Evolutionary conservation across 2,113 vertebrate species (phyloP).

Genomic region (Channa maculata): DNA sequence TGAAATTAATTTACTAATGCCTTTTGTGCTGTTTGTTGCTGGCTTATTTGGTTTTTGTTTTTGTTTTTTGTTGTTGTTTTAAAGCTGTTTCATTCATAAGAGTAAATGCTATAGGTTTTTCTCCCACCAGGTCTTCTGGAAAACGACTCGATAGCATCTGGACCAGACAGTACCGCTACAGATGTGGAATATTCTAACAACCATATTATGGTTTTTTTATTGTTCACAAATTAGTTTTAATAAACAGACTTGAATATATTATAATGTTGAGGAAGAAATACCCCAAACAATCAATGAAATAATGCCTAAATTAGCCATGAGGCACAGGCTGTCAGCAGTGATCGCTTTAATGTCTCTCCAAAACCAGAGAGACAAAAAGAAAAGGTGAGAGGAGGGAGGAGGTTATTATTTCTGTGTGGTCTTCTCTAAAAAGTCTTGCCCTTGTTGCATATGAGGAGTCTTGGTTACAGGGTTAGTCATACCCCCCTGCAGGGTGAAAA

Average conservation of each 20-base stretch:
- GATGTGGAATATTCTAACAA: too few species aligned
- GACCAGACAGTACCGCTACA: too few species aligned
- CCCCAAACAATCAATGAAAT: conserved; percentile 18
- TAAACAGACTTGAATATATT: too few species aligned
- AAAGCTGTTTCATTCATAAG: too few species aligned
- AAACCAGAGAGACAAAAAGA: conserved; percentile 35
- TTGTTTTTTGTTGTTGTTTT: too few species aligned
- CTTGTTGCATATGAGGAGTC: conserved; percentile 2
- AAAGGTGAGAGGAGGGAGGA: neutral
- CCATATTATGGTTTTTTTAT: too few species aligned
- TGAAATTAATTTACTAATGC: neutral
- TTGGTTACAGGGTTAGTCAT: conserved; percentile 37
- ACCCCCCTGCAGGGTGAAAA: conserved; percentile 56
- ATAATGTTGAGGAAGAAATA: conserved; percentile 31
- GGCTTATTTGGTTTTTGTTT: too few species aligned
- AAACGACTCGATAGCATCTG: too few species aligned
- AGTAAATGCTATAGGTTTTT: too few species aligned
- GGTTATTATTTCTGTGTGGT: conserved; percentile 49
- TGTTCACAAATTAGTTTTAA: too few species aligned
- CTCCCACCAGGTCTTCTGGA: too few species aligned
- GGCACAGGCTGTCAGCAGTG: conserved; percentile 38
- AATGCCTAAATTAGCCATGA: conserved; percentile 47
- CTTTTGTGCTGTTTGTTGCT: neutral
- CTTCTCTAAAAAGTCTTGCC: conserved; percentile 26
- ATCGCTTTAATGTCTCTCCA: conserved; percentile 9